These are phyloP conservation scores for Sylvietta virens DNA, from an alignment of 2,113 vertebrate genomes.

Conservation along the genomic window DNA sequence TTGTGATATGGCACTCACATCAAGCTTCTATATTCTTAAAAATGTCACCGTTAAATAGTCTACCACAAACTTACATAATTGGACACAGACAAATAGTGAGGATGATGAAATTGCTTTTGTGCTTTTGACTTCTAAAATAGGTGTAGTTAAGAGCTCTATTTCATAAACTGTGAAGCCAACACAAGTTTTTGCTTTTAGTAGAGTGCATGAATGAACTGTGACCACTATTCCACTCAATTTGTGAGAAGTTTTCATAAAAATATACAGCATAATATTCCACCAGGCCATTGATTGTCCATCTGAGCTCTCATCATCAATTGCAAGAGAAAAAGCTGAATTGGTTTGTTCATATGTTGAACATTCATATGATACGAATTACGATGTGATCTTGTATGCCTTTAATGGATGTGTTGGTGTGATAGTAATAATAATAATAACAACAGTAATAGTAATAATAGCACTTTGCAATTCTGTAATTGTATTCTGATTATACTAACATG, in stretches of 20 bases:
- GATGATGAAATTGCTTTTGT: not conserved
- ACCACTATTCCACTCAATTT: not conserved
- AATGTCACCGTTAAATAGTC: not conserved
- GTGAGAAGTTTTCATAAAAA: not conserved
- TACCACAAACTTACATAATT: not conserved
- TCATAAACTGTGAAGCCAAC: not conserved
- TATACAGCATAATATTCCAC: not conserved
- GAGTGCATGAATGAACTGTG: not conserved
- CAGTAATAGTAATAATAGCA: not conserved
- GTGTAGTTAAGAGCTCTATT: not conserved
- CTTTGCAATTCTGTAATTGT: not conserved
- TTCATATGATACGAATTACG: not conserved
- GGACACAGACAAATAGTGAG: not conserved
- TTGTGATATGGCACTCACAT: not conserved
- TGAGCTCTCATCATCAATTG: not conserved
- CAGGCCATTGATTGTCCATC: not conserved
- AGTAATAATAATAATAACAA: not conserved
- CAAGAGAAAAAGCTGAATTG: not conserved
- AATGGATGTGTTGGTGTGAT: not conserved
- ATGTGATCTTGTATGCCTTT: not conserved
- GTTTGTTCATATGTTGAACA: not conserved
- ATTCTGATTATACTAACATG: slow-evolving; percentile 5
- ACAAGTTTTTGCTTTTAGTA: not conserved
- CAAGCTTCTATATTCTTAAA: not conserved
- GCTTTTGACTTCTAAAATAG: not conserved